Evolutionary conservation across 2,888 invertebrate genomes (phyloP).

Genomic region (Ecdyonurus torrentis): DNA sequence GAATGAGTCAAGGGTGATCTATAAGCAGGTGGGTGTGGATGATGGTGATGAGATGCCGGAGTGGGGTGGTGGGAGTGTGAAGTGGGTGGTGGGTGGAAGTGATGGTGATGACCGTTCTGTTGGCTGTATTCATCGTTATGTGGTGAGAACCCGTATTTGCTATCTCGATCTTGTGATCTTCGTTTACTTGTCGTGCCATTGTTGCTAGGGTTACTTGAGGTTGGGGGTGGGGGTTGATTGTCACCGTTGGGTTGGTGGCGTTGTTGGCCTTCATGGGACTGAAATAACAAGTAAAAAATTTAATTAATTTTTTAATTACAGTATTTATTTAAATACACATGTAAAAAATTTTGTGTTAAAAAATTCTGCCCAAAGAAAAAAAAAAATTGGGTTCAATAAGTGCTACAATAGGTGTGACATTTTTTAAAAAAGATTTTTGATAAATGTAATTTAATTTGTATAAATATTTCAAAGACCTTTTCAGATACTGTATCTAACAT

Average conservation of each 20-base stretch:
- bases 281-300: no score
- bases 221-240: neutral
- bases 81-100: slow-evolving; percentile 8
- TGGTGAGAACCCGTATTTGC: slow-evolving; percentile 43
- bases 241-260: neutral
- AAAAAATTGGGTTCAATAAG: no score
- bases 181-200: slow-evolving; percentile 18
- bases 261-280: neutral
- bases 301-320: neutral
- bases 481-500: no score
- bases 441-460: no score
- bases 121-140: slow-evolving; percentile 8
- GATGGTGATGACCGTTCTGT: slow-evolving; percentile 7
- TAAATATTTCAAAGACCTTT: no score
- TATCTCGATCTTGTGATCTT: slow-evolving; percentile 33
- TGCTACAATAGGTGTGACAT: no score
- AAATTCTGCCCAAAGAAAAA: no score
- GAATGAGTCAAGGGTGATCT: slow-evolving; percentile 15
- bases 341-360: no score
- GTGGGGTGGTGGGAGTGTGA: slow-evolving; percentile 12
- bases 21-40: slow-evolving; percentile 10
- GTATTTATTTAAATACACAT: no score
- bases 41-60: slow-evolving; percentile 11
- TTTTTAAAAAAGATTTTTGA: no score
- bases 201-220: neutral